Evolutionary conservation across 2,797 vertebrate genomes (phyloP), one percentile per base, ranked within the genome.

Genomic region (Lepidocolaptes lacrymiger): DNA sequence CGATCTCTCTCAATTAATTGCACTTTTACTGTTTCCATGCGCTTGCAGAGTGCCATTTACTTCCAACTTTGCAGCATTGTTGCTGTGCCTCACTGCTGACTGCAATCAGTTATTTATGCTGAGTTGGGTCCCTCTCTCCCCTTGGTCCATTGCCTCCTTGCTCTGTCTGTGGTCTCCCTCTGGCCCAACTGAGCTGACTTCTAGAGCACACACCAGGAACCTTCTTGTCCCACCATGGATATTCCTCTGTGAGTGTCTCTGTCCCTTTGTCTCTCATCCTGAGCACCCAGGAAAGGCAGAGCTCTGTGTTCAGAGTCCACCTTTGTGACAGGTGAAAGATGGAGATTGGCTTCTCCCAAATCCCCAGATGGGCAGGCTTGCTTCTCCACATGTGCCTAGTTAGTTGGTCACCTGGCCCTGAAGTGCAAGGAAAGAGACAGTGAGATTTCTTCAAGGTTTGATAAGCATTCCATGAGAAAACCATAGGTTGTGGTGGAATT

Each of bases 381-480:
- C 56, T 92, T 71, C 17, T 80, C 61, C 9, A 2, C 6, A 0
- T 7, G 7, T 9, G 1, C 34, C 26, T 3, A 1, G 1, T 77
- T 59, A 34, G 30, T 27, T 37, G 48, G 13, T 72, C 24, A 15
- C 32, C 55, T 12, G 7, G 16, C 10, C 46, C 68, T 93, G 61
- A 67, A 85, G 52, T n/a, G 48, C 17, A 27, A 20, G 48, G 27
- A 49, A 61, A 39, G 39, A 21, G 20, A 12, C n/a, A 13, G 36
- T 9, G 32, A 37, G 41, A 63, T 88, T 94, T 73, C 75, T 74
- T 82, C 26, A 55, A 59, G 15, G 21, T 52, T 56, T 67, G 15
- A 34, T 67, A 61, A 63, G 14, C 71, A 43, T 56, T 11, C 46
- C 16, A 2, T 19, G 32, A 81, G 24, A 66, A 94, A 80, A 84